Evolutionary conservation across 2,888 invertebrate species (phyloP).

Genomic region (Zootermopsis nevadensis): DNA sequence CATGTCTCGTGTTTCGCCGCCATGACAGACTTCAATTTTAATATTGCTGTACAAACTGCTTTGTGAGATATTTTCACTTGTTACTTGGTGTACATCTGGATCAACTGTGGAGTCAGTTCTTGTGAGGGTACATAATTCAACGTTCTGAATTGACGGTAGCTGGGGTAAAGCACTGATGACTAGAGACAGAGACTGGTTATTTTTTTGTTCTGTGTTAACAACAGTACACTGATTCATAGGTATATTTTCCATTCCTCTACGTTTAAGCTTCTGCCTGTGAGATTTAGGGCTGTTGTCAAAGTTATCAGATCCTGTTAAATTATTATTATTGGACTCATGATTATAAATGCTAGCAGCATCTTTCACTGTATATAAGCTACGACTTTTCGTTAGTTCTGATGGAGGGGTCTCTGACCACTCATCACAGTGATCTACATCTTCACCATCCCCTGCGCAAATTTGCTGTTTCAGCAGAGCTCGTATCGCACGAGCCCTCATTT

Average conservation of each 20-base stretch:
- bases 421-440: background rate
- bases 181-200: background rate
- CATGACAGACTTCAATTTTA: background rate
- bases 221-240: background rate
- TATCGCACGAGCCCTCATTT: conserved; percentile 47
- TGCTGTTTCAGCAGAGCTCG: conserved; percentile 45
- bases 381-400: background rate
- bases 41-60: background rate
- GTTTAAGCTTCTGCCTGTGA: background rate
- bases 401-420: background rate
- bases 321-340: background rate
- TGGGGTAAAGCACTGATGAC: background rate
- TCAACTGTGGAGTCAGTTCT: background rate
- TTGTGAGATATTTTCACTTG: background rate
- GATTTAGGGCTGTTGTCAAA: background rate
- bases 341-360: background rate
- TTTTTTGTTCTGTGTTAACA: background rate
- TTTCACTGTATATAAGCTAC: background rate
- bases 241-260: background rate
- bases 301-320: background rate
- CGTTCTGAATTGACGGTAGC: background rate
- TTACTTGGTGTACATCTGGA: background rate
- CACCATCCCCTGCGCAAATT: background rate
- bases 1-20: background rate
- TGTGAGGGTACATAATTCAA: background rate